Evolutionary conservation across 2,888 invertebrate genomes (phyloP), one percentile per base, ranked within the genome.

Genomic region (Drosophila recens): DNA sequence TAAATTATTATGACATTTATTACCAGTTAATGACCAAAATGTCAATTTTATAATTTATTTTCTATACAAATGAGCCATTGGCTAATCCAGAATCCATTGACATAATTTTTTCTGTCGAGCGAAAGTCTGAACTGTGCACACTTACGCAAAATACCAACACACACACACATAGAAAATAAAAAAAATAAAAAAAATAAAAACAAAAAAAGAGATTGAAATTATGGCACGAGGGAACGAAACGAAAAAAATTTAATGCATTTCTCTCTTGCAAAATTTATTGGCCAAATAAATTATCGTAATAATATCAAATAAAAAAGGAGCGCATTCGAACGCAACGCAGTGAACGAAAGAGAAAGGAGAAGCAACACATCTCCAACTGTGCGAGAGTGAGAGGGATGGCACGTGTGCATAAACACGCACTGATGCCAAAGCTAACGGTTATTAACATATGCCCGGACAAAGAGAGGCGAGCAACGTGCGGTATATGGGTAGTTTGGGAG

Each of bases 251-350:
- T 90, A 91, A 91, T 90, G 90, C 91, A 90, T 91, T 90, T 90
- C 80, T 86, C 64, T 63, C 46, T 82, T 78, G 81, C 82, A 80
- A 89, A 91, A 90, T 90, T 90, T 90, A 90, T 90, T 89, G 79
- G 82, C 75, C 79, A 87, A 85, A 90, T 90, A 90, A 90, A 90
- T 90, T 90, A 90, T 90, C 85, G 89, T 86, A 90, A 89, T 88
- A 90, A 87, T 87, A 87, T 87, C 83, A 89, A 80, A 83, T 84
- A 85, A 84, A 81, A 57, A 85, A 80, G 69, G 54, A 77, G 69
- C 66, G 75, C 75, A 77, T 72, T 79, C 62, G 58, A 67, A 73
- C 65, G 59, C 51, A 66, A 56, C 53, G 52, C 69, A 66, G 51
- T 63, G 62, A 49, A 33, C 11, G 27, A 36, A 33, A 23, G 15